Base-by-base conservation (phyloP, 2,797 vertebrate species). In the Rhynchotus rufescens region DNA sequence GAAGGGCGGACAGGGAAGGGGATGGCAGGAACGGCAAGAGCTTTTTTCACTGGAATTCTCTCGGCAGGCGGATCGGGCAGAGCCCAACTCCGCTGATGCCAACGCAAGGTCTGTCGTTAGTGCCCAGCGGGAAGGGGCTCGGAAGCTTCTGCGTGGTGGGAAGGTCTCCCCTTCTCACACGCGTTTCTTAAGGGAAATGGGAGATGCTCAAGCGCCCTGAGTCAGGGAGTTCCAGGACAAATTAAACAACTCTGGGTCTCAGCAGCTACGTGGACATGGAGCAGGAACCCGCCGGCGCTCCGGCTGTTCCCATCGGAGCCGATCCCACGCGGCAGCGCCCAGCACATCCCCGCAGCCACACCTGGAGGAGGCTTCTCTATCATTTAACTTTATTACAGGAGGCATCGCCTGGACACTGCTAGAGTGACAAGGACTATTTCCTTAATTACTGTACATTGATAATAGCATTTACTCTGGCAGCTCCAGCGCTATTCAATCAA, bases 381-480 rank as follows among this genome's bases (percentile, higher is more conserved):
- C 93, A 68, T 97, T 96, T 97, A 96, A 97, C 94, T 97, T 97
- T 95, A 97, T 97, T 97, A 97, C 69, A 96, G 91, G 77, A 92
- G 96, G 91, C 95, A 92, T 88, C 96, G 95, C 92, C 95, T 96
- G 95, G 95, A 92, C 90, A 94, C 81, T 93, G 87, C 87, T 96
- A 91, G 95, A 97, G 94, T 93, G 95, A 97, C 96, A 97, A 97
- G 95, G 92, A 97, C 97, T 97, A 94, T 97, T 98, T 98, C 95
- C 96, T 97, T 97, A 97, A 97, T 98, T 97, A 97, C 96, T 96
- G 84, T 95, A 95, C 95, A 96, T 91, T 97, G 95, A 98, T 97
- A 97, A 97, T 96, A 96, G 94, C 96, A 97, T 97, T 97, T 97
- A 96, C 96, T 96, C 97, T 96, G 96, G 96, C 96, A 97, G 94